Base-by-base conservation (phyloP, 2,888 invertebrate species). In the Rotaria macrura region DNA sequence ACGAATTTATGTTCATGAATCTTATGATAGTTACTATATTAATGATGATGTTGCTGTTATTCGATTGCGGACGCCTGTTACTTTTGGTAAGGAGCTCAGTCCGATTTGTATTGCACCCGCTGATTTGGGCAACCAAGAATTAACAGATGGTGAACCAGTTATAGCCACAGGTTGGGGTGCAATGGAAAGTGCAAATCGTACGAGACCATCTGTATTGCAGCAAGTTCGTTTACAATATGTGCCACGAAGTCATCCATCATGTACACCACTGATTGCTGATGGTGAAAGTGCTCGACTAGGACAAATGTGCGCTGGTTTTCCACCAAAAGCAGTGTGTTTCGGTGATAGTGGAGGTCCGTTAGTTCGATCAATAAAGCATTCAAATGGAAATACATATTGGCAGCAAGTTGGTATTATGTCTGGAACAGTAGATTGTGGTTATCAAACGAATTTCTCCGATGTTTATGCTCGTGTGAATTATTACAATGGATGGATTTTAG, bases 31-130 rank as follows among this genome's bases (percentile, higher is more conserved):
- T 79, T 0, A 0, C 2, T 14, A 25, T 1, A 25, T 43, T 4
- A 79, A 79, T n/a, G 79, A 79, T 79, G 79, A 79, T 79, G n/a
- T 79, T n/a, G 79, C 79, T 10, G 25, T 79, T 40, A 79, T 79
- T 43, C 43, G 43, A n/a, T 79, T 79, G 9, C 1, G 2, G 25
- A 79, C 40, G 14, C 25, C 43, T 25, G 25, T 79, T 23, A 2
- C 3, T 5, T 40, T 79, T n/a, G 43, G 43, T 43, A n/a, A 79
- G 6, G 10, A 43, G 4, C 3, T 43, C 9, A 79, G 34, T 43
- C 23, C 14, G 3, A 7, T 25, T n/a, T 43, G 79, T 79, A 43
- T 79, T 43, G 79, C 43, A 79, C 25, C 43, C 7, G n/a, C 12
- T 9, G 10, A 43, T 79, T 3, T 9, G 10, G 9, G 12, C 10